Conservation (phyloP, 1,140 invertebrate species). For the Linepithema humile region DNA sequence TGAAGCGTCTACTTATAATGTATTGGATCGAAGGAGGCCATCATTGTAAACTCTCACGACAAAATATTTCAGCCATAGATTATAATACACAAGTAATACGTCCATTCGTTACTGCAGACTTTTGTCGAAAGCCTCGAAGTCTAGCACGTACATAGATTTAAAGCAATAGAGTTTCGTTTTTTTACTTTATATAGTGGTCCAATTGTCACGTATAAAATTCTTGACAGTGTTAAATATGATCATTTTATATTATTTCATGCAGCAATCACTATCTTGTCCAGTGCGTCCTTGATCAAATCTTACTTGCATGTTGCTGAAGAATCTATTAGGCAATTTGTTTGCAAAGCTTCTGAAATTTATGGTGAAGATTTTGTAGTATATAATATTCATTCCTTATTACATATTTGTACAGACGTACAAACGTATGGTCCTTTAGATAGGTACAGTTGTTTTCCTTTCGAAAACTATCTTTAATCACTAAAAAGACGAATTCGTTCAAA, state of each 20-base stretch:
- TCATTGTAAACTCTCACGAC: not conserved
- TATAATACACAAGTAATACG: not conserved
- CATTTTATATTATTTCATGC: not conserved
- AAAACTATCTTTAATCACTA: not conserved
- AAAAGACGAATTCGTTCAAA: not conserved
- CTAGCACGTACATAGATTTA: not conserved
- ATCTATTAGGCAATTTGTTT: not conserved
- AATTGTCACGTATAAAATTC: not conserved
- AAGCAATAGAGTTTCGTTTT: not conserved
- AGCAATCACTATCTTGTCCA: not conserved
- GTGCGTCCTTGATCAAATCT: not conserved
- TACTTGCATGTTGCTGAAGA: not conserved
- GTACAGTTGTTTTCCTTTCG: not conserved
- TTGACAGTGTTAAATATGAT: not conserved
- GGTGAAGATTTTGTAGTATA: not conserved
- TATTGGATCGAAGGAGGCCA: not conserved
- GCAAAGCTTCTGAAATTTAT: not conserved
- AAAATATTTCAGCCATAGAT: not conserved
- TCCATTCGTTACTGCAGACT: not conserved
- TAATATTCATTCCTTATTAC: no score
- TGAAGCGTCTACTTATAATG: not conserved
- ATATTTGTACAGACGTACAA: not conserved
- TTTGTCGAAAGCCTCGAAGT: constrained; percentile 1
- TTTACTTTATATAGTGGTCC: not conserved
- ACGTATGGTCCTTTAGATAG: not conserved